These are phyloP conservation scores for Neogale vison DNA, from an alignment of 2,113 vertebrate species.

Conservation along the genomic window DNA sequence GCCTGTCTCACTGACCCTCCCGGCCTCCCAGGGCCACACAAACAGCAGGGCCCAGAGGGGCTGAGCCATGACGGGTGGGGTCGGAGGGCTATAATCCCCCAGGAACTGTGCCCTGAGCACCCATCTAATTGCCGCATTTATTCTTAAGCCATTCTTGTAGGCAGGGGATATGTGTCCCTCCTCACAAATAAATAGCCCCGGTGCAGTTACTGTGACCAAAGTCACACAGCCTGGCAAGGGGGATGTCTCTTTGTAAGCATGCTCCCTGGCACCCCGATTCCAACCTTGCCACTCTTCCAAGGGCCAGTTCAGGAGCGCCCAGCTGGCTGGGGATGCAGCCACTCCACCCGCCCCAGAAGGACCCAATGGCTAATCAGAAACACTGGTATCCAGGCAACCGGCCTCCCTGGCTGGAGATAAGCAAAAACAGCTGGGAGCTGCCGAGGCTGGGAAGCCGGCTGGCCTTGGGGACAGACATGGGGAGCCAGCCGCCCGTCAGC, in stretches of 20 bases:
- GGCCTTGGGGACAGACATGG: constrained; percentile 55
- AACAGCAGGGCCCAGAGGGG: neutral
- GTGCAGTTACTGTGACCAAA: neutral
- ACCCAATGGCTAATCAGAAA: constrained; percentile 79
- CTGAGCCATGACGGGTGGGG: rapidly evolving
- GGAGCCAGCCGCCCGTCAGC: constrained; percentile 12
- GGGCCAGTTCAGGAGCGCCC: neutral
- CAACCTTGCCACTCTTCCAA: neutral
- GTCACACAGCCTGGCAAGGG: neutral
- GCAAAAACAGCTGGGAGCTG: constrained; percentile 83
- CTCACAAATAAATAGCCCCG: neutral
- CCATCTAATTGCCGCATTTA: neutral
- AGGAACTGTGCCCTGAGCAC: neutral
- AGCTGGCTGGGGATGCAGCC: constrained; percentile 27
- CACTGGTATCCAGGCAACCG: constrained; percentile 85
- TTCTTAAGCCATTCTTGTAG: neutral
- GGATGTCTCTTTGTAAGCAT: neutral
- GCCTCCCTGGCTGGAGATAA: constrained; percentile 79
- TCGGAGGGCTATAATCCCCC: neutral
- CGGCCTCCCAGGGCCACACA: neutral
- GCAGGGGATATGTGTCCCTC: neutral
- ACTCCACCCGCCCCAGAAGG: constrained; percentile 71
- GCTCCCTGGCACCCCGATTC: rapidly evolving
- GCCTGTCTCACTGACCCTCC: neutral
- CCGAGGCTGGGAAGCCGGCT: constrained; percentile 69